Base-by-base conservation (phyloP, 2,888 invertebrate genomes). In the Poecilus cupreus region DNA sequence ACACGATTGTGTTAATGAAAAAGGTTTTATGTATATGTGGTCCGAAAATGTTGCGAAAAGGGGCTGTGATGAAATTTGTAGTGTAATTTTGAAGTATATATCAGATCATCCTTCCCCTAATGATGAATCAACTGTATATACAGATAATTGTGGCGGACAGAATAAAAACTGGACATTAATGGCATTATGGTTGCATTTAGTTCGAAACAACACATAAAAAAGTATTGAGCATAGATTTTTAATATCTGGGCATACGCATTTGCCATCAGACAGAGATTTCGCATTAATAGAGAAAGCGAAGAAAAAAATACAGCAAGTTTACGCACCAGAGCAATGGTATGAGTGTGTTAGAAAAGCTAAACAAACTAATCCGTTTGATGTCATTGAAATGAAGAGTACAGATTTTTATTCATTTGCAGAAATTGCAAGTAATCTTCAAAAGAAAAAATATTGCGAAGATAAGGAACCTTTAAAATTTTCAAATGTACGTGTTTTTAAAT, bases 1-100 rank as follows among this genome's bases (percentile, higher is more conserved):
- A 10, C 84, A 85, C 49, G 82, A 85, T 46, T 84, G 84, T 76
- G 82, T 26, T 0, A 82, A 20, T 68, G 82, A 74, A 11, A 39
- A 74, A 60, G 83, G 83, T 4, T 75, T 76, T 20, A 84, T 84
- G 83, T 84, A 82, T 22, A 76, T 82, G 74, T 82, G 83, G 83
- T 49, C 83, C 8, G 82, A 84, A 68, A 68, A 83, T 46, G 72
- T 37, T 20, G 83, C 83, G n/a, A 84, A 84, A 64, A 43, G 84
- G 13, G 84, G 83, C 8, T 82, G 82, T 16, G 83, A 84, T 54
- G 83, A 85, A 82, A 75, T 84, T 13, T 82, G 82, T 3, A 81
- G 81, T 80, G 46, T 79, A 8, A 2, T 84, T 3, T 64, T 80
- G 11, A 84, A 84, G 83, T 79, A 80, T 72, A 43, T 83, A 11